Conservation (phyloP, 2,888 invertebrate species). For the Schrankia costaestrigalis region DNA sequence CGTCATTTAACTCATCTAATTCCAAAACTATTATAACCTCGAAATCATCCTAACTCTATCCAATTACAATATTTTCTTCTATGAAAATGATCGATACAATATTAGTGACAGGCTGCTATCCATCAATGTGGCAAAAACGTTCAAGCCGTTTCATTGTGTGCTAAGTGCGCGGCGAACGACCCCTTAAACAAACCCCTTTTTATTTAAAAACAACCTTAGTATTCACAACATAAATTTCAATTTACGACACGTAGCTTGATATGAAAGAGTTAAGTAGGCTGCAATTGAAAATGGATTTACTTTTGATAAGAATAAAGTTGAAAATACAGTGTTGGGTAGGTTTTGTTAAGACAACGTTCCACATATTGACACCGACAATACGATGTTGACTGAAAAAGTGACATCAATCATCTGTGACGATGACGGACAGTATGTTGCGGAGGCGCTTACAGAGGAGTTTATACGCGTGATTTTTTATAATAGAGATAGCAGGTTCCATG, state of each 20-base stretch:
- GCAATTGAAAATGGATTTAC: conserved; percentile 21
- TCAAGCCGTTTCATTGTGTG: conserved; percentile 64
- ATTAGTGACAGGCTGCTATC: conserved; percentile 55
- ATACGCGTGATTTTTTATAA: conserved; percentile 26
- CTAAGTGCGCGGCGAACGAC: conserved; percentile 41
- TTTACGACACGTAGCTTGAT: background rate
- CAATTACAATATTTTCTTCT: conserved; percentile 14
- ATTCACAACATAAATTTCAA: background rate
- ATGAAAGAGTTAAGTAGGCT: background rate
- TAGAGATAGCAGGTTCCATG: conserved; percentile 18
- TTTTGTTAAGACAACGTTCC: conserved; percentile 44
- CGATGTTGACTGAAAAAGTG: conserved; percentile 58
- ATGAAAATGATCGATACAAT: conserved; percentile 47
- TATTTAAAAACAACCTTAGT: conserved; percentile 31
- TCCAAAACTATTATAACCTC: too few relatives aligned
- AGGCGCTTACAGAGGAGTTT: conserved; percentile 24
- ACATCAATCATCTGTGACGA: conserved; percentile 73
- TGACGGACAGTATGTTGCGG: conserved; percentile 53
- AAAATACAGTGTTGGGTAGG: background rate
- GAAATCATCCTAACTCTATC: too few relatives aligned
- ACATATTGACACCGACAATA: conserved; percentile 42
- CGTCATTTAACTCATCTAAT: too few relatives aligned
- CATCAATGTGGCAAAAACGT: conserved; percentile 59
- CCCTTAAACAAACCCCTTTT: conserved; percentile 37
- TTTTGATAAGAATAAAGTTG: background rate